Base-by-base conservation (phyloP, 2,113 vertebrate genomes). In the Mesitornis unicolor region DNA sequence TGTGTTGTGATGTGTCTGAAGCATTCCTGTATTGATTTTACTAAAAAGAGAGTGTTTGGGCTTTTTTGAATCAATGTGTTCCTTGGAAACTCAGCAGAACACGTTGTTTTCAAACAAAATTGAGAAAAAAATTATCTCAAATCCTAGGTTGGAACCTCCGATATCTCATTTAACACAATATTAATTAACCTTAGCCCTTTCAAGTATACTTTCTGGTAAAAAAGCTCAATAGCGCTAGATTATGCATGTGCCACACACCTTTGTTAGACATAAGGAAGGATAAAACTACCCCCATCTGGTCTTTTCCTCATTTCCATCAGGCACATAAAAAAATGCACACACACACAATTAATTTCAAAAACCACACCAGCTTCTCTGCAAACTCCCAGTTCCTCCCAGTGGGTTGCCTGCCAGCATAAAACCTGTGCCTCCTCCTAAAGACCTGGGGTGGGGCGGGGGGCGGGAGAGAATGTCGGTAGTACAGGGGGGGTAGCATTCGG, bases 111-210 rank as follows among this genome's bases (percentile, higher is more conserved):
- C 17, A 65, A 80, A 79, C 29, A 69, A 68, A 79, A 84, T 16
- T 57, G n/a, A 83, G 31, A 38, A 77, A 75, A n/a, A 69, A 75
- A 13, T 9, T 5, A 77, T 64, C 77, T 87, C 35, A 83, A 76
- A 65, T 40, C 17, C 22, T 45, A 56, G 5, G 26, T 16, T 76
- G 48, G 47, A 76, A 63, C 12, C 47, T 71, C 25, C 75, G n/a
- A 70, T 53, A 75, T 31, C 54, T 82, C 43, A 84, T 84, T 88
- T 89, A 96, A 96, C 60, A 65, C 42, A 85, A 73, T 89, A 92
- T 84, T 88, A 18, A 57, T 48, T 84, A 97, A 76, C 31, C 82
- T 91, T 75, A 94, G 70, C 25, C 20, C n/a, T 91, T 73, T 53
- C 70, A 70, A 88, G 83, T 61, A 91, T 6, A 33, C 29, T 61